phyloP scores from a whole-genome alignment of 2,113 vertebrate species.

The Alosa alosa region DNA sequence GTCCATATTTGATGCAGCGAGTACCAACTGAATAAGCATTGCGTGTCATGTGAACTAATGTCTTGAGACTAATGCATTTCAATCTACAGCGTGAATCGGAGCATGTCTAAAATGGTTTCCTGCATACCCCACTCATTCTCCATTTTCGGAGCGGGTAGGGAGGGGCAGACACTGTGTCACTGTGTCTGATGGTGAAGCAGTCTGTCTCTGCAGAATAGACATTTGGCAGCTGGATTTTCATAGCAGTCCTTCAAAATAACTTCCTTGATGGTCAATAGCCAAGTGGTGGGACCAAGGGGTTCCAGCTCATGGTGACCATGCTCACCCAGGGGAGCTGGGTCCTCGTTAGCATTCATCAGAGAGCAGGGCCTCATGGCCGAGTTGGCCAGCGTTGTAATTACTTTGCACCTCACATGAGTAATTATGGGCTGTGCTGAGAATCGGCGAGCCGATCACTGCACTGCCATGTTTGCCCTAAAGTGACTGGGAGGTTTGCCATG shows the following conservation, averaged over 20 bases:
- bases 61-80: conserved; percentile 16
- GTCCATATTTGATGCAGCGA: neutral
- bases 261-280: neutral
- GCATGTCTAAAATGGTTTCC: conserved; percentile 6
- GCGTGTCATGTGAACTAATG: conserved; percentile 8
- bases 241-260: neutral
- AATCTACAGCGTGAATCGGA: neutral
- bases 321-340: neutral
- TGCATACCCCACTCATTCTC: conserved; percentile 4
- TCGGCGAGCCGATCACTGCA: neutral
- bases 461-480: conserved; percentile 9
- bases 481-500: neutral
- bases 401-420: conserved; percentile 16
- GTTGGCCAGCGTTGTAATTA: neutral
- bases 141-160: neutral
- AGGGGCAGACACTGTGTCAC: neutral
- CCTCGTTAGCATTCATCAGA: neutral
- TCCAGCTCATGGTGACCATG: neutral
- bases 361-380: neutral
- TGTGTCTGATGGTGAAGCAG: neutral
- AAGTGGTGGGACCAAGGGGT: neutral
- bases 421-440: neutral
- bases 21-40: neutral
- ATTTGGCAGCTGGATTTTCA: neutral
- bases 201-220: neutral